Evolutionary conservation across 1,140 invertebrate species (phyloP).

Genomic region (Gonatopus flavifemur): DNA sequence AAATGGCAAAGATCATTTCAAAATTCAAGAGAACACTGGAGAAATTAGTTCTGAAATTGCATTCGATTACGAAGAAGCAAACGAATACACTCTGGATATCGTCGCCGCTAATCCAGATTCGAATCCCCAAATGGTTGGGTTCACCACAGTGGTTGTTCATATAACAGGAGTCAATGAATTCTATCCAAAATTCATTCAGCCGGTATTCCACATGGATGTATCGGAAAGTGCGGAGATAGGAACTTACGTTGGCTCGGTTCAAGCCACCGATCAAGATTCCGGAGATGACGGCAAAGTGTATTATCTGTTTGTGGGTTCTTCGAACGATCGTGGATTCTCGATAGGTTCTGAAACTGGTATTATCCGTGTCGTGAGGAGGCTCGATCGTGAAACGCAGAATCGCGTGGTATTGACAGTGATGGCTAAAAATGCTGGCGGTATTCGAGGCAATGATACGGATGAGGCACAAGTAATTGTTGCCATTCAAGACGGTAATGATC

Average conservation of each 20-base stretch:
- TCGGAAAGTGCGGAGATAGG: slow-evolving; percentile 90
- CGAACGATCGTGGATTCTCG: slow-evolving; percentile 87
- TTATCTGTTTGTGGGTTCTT: slow-evolving; percentile 90
- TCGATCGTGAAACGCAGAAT: slow-evolving; percentile 91
- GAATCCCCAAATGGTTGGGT: slow-evolving; percentile 68
- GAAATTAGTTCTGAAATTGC: slow-evolving; percentile 72
- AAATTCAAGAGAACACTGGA: slow-evolving; percentile 75
- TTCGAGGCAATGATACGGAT: slow-evolving; percentile 92
- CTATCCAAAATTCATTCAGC: slow-evolving; percentile 87
- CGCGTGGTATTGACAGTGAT: slow-evolving; percentile 87
- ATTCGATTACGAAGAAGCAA: slow-evolving; percentile 89
- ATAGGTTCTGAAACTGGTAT: slow-evolving; percentile 84
- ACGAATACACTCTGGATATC: slow-evolving; percentile 76
- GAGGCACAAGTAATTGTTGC: slow-evolving; percentile 91
- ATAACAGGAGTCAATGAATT: slow-evolving; percentile 91
- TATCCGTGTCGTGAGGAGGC: slow-evolving; percentile 76
- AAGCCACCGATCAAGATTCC: slow-evolving; percentile 87
- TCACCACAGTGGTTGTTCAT: slow-evolving; percentile 72
- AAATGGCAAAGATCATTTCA: slow-evolving; percentile 74
- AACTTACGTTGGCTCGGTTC: slow-evolving; percentile 80
- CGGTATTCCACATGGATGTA: slow-evolving; percentile 90
- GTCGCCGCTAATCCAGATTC: slow-evolving; percentile 87
- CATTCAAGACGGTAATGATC: slow-evolving; percentile 94
- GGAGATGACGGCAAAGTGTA: slow-evolving; percentile 91
- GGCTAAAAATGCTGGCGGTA: slow-evolving; percentile 92